Evolutionary conservation across 2,113 vertebrate genomes (phyloP), one percentile per base, ranked within the genome.

Genomic region (Nycticryphes semicollaris): DNA sequence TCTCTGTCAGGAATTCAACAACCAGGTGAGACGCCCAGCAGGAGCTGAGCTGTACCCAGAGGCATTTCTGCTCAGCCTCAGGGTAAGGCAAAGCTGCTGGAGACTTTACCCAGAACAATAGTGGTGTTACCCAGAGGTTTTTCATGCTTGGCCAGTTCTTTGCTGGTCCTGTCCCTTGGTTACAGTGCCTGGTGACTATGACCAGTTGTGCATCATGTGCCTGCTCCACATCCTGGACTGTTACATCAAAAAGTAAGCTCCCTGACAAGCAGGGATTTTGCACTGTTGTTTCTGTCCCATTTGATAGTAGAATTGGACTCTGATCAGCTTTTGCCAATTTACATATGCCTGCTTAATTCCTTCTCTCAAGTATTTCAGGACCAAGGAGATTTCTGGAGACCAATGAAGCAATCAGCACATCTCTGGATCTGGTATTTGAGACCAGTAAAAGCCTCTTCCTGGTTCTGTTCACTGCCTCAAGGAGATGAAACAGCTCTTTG

Each of bases 21-120:
- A 59, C 43, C 73, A 95, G 96, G 97, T 95, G 88, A 97, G 97
- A 45, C 41, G 56, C 66, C 80, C n/a, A 48, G 45, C 62, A 77
- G 79, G 67, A 76, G 54, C 69, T 66, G 53, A 69, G 24, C 39
- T 0, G 0, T 22, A 14, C 39, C 63, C 17, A 79, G 54, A n/a
- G 53, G 12, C 0, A 4, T 54, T 74, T 70, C 37, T 88, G 56
- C 41, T 73, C 23, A 47, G 43, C 19, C 14, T 12, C 23, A 35
- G 63, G 14, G 7, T 51, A 37, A 74, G 21, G 25, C 6, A 74
- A 81, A 43, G n/a, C 31, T 80, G 50, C 75, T 81, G 57, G 30
- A 23, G 47, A 12, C 24, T 60, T 73, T 27, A 77, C 17, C 50
- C 75, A 37, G 80, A 90, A 14, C 4, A 63, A 22, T 1, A 41